Conservation (phyloP, 1,140 invertebrate genomes). For the Diplogasteroides magnus region DNA sequence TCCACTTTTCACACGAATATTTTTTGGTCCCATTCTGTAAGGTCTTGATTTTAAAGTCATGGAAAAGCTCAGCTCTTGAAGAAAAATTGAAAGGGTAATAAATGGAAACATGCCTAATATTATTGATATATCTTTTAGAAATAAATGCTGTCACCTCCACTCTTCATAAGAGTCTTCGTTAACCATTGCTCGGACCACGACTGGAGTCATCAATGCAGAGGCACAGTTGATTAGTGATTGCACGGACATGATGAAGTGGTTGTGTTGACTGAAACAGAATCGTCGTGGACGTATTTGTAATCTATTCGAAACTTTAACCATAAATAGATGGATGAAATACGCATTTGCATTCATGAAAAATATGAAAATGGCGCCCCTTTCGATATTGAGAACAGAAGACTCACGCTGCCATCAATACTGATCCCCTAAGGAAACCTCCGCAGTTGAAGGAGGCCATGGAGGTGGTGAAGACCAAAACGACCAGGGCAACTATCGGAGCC, state of each 20-base stretch:
- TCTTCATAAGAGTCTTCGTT: constrained; percentile 23
- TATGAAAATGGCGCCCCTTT: neutral
- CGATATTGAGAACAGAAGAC: neutral
- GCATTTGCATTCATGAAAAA: neutral
- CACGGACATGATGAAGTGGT: constrained; percentile 31
- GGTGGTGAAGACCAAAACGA: constrained; percentile 18
- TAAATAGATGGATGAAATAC: too few relatives aligned
- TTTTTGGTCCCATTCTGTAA: too few relatives aligned
- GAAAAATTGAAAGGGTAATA: too few relatives aligned
- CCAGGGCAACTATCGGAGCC: constrained; percentile 16
- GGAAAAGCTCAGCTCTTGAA: too few relatives aligned
- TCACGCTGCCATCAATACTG: constrained; percentile 16
- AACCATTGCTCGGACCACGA: constrained; percentile 23
- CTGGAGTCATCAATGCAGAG: constrained; percentile 16
- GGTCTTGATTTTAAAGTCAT: too few relatives aligned
- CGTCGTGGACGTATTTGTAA: too few relatives aligned
- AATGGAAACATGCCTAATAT: too few relatives aligned
- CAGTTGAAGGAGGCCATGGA: constrained; percentile 27
- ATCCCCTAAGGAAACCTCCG: constrained; percentile 26
- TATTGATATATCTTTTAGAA: too few relatives aligned
- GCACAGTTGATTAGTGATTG: constrained; percentile 32
- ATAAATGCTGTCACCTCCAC: too few relatives aligned
- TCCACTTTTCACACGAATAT: too few relatives aligned
- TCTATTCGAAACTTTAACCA: too few relatives aligned
- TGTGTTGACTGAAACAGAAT: constrained; percentile 18